A percentile compares a stretch with the other conserved stretches of the same genome.
Conservation (phyloP, 2,888 invertebrate genomes). For the Julus scanicus region DNA sequence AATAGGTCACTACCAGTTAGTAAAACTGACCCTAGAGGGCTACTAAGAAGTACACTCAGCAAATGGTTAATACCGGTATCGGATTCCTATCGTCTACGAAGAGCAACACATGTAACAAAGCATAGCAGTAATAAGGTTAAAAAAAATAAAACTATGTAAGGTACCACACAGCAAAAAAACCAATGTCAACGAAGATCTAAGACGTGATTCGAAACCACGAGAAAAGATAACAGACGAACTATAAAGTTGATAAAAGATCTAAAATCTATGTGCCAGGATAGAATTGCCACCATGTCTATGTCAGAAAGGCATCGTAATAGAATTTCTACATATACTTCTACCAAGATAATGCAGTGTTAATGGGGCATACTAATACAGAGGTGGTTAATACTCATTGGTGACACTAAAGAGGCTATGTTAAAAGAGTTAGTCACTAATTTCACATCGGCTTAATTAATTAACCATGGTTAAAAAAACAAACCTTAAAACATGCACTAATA, state of each 20-base stretch:
- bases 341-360: neutral
- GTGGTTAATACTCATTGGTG: neutral
- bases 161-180: constrained; percentile 48
- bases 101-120: constrained; percentile 49
- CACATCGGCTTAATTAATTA: neutral
- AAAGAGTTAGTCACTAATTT: constrained; percentile 1
- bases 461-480: neutral
- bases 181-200: constrained; percentile 5
- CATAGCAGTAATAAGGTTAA: constrained; percentile 41
- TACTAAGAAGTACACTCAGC: constrained; percentile 29
- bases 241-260: neutral
- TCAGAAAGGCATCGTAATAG: neutral
- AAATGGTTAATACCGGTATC: constrained; percentile 44
- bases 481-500: constrained; percentile 4
- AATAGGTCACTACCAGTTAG: constrained; percentile 41
- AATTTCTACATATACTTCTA: neutral
- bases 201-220: neutral
- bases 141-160: constrained; percentile 2
- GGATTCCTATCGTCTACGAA: neutral
- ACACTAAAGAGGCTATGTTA: neutral
- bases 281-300: neutral
- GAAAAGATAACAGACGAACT: neutral
- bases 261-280: constrained; percentile 17
- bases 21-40: neutral
- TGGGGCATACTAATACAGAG: neutral